These are phyloP conservation scores for Siniperca undulata DNA, from an alignment of 2,797 vertebrate species.

Conservation along the genomic window DNA sequence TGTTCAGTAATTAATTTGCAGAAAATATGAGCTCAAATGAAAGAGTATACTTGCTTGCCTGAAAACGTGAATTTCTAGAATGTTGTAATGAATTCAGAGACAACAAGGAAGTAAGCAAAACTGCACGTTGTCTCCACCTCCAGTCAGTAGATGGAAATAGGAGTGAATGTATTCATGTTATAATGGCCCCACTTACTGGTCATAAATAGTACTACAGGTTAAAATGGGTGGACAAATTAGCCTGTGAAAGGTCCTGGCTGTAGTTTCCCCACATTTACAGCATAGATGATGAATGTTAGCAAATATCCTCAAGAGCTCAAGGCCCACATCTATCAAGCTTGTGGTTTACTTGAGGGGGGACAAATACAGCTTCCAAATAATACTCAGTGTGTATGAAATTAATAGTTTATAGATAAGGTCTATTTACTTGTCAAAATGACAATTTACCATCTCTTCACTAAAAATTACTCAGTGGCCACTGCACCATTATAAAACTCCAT, in stretches of 20 bases:
- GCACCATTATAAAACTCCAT: not conserved
- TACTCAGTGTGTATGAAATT: not conserved
- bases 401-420: not conserved
- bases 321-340: not conserved
- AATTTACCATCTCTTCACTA: not conserved
- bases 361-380: conserved; percentile 6
- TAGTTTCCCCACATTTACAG: conserved; percentile 14
- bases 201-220: conserved; percentile 34
- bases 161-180: conserved; percentile 38
- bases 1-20: conserved; percentile 14
- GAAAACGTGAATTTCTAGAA: conserved; percentile 32
- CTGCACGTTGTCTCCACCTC: conserved; percentile 65
- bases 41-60: not conserved
- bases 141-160: conserved; percentile 31
- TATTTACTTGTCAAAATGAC: not conserved
- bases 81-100: conserved; percentile 22
- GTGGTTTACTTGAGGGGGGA: not conserved
- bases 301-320: not conserved
- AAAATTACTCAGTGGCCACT: not conserved
- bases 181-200: conserved; percentile 69
- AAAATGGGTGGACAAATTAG: not conserved
- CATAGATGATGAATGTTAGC: conserved; percentile 12
- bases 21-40: not conserved
- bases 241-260: not conserved
- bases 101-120: conserved; percentile 14